Base-by-base conservation (phyloP, 2,888 invertebrate species). In the Diloba caeruleocephala region DNA sequence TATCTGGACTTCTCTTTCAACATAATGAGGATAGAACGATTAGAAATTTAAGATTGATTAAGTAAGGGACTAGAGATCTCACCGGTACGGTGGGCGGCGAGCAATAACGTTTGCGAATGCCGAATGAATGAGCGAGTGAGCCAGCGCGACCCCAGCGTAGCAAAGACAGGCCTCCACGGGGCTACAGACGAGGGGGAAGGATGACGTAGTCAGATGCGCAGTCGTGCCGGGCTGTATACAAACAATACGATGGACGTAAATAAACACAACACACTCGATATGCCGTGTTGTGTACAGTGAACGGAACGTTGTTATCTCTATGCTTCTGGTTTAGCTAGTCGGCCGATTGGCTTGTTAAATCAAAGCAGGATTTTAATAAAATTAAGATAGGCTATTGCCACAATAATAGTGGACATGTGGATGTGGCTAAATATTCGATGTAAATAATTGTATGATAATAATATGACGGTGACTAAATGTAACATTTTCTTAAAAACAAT, bases 221-320 rank as follows among this genome's bases (percentile, higher is more conserved):
- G 90, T 86, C 91, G 90, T 88, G 90, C 91, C 92, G 91, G 91
- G 87, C 89, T 93, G 93, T 93, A 90, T 93, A 93, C 93, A 93
- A 93, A 93, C 92, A 92, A 93, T 92, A 91, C 92, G 88, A 84
- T 83, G 92, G 92, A 93, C 93, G 93, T 93, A 93, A 93, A 93
- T 93, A 93, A 93, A 93, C 92, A 93, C 87, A 85, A 84, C 81
- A 79, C 84, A 84, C 84, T 78, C 79, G 77, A 82, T 82, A 78
- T 79, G 82, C 78, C 74, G n/a, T n/a, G n/a, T n/a, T n/a, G n/a
- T 83, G 54, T 78, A 85, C 75, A 80, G 79, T 78, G 85, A 87
- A 86, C 84, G 84, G 81, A 87, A 86, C 84, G 84, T 81, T 80
- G 81, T 84, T 91, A 86, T 88, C 89, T 88, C 75, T 90, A 88